Evolutionary conservation across 2,888 invertebrate genomes (phyloP).

Genomic region (Bombylius major): DNA sequence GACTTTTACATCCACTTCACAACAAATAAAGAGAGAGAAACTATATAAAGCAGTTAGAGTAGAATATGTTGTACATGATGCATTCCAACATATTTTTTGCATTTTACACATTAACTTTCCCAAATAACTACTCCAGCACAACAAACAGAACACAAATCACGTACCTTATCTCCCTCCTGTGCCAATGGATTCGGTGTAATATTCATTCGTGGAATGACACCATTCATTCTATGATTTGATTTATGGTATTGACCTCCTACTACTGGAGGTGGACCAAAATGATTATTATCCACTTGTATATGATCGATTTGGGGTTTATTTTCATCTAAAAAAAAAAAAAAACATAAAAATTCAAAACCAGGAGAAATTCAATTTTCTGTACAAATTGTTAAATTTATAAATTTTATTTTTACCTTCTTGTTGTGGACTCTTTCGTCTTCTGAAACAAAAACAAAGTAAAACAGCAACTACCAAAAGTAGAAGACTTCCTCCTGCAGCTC

Average conservation of each 20-base stretch:
- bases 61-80: too few species aligned
- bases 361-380: not conserved
- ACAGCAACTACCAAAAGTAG: constrained; percentile 28
- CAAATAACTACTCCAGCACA: too few species aligned
- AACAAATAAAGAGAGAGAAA: too few species aligned
- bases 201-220: constrained; percentile 34
- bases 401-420: constrained; percentile 25
- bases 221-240: constrained; percentile 29
- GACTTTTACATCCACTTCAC: too few species aligned
- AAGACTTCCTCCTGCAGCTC: constrained; percentile 30
- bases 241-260: constrained; percentile 22
- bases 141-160: not conserved
- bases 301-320: constrained; percentile 35
- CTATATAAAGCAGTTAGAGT: too few species aligned
- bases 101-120: too few species aligned
- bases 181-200: constrained; percentile 36
- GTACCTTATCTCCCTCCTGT: constrained; percentile 33
- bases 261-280: constrained; percentile 21
- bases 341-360: not conserved
- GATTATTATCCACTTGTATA: constrained; percentile 32
- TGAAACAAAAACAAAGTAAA: constrained; percentile 31
- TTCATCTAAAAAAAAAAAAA: constrained; percentile 23
- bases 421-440: constrained; percentile 26
- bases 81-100: too few species aligned
- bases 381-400: not conserved